These are phyloP conservation scores for Adelognathus sp. DNA, from an alignment of 2,888 invertebrate species.

Conservation along the genomic window DNA sequence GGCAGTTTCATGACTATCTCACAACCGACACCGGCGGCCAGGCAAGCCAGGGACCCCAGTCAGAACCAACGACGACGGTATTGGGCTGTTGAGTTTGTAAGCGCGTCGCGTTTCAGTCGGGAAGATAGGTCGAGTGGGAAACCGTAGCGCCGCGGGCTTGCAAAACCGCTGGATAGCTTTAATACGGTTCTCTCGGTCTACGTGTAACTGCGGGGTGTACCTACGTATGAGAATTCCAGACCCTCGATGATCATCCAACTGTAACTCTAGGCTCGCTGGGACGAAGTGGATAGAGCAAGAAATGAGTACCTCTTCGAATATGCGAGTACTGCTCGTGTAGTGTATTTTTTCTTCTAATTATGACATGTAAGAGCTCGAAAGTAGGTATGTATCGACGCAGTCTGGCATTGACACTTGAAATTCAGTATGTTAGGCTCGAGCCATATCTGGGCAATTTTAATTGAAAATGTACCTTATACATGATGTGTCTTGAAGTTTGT, in stretches of 20 bases:
- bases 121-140: conserved; percentile 67
- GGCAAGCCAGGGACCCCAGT: conserved; percentile 15
- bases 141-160: conserved; percentile 33
- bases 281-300: conserved; percentile 3
- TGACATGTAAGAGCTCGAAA: not conserved
- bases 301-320: not conserved
- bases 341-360: not conserved
- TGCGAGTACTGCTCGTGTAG: not conserved
- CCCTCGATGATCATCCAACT: conserved; percentile 50
- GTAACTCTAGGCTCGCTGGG: conserved; percentile 24
- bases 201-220: conserved; percentile 18
- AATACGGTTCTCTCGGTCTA: conserved; percentile 24
- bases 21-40: conserved; percentile 8
- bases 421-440: too few relatives aligned
- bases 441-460: too few relatives aligned
- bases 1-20: conserved; percentile 50
- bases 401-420: too few relatives aligned
- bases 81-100: conserved; percentile 62
- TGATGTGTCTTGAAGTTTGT: too few relatives aligned
- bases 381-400: too few relatives aligned
- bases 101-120: conserved; percentile 57
- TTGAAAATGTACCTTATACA: too few relatives aligned
- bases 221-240: conserved; percentile 25
- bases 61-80: conserved; percentile 18
- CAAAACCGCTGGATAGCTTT: conserved; percentile 35